These are phyloP conservation scores for Beaufortia kweichowensis DNA, from an alignment of 2,113 vertebrate species.

Conservation along the genomic window DNA sequence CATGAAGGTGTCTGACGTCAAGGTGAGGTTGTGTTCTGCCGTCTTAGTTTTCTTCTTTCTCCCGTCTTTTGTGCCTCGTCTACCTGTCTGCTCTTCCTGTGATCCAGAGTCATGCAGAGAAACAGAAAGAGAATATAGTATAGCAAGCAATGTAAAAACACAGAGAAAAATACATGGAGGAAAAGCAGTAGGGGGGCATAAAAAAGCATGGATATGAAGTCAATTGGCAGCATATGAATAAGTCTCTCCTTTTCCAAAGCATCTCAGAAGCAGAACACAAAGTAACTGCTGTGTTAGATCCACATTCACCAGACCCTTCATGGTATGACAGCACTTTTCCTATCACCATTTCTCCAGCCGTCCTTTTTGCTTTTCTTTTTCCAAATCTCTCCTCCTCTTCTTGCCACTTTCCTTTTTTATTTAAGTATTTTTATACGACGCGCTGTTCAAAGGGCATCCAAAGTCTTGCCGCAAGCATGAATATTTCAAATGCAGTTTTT, in stretches of 20 bases:
- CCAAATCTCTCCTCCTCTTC: neutral
- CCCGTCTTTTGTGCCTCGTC: neutral
- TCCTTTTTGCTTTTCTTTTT: slow-evolving; percentile 6
- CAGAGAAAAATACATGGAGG: neutral
- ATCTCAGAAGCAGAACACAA: neutral
- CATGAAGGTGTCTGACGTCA: slow-evolving; percentile 89
- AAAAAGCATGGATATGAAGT: slow-evolving; percentile 31
- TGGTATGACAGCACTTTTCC: slow-evolving; percentile 16
- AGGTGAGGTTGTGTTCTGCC: no score
- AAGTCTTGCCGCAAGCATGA: slow-evolving; percentile 39
- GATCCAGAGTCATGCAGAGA: slow-evolving; percentile 39
- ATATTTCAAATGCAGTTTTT: slow-evolving; percentile 46
- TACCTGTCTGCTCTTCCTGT: slow-evolving; percentile 10
- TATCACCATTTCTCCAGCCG: slow-evolving; percentile 14
- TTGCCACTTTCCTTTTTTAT: neutral
- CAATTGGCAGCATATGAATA: neutral
- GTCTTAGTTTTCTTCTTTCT: neutral
- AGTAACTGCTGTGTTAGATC: slow-evolving; percentile 4
- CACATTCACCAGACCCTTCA: slow-evolving; percentile 9
- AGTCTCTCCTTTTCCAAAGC: slow-evolving; percentile 16
- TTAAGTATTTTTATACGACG: slow-evolving; percentile 11
- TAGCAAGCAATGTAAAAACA: neutral
- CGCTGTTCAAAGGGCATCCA: slow-evolving; percentile 39
- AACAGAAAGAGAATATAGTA: neutral
- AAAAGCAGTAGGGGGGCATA: slow-evolving; percentile 14